These are phyloP conservation scores for Taphrorychus bicolor DNA, from an alignment of 2,888 invertebrate species.

Conservation along the genomic window DNA sequence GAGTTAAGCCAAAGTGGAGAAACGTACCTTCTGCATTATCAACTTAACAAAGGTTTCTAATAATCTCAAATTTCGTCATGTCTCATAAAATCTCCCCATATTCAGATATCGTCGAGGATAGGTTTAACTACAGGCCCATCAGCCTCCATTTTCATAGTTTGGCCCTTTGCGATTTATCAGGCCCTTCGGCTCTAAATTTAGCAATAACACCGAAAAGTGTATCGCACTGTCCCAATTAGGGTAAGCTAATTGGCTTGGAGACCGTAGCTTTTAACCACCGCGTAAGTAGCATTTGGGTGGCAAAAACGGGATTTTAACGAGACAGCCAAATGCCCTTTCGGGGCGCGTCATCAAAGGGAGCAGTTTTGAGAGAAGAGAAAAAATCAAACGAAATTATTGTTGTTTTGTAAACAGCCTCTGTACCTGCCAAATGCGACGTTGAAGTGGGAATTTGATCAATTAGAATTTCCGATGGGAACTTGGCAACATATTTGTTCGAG, in stretches of 20 bases:
- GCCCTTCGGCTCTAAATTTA: too few relatives aligned
- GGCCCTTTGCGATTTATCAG: too few relatives aligned
- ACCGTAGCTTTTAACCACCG: constrained; percentile 4
- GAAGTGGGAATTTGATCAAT: not conserved
- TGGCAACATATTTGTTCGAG: not conserved
- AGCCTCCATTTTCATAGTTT: too few relatives aligned
- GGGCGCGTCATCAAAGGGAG: not conserved
- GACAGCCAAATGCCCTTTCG: not conserved
- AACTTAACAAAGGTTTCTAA: too few relatives aligned
- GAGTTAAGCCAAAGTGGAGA: too few relatives aligned
- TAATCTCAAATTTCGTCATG: too few relatives aligned
- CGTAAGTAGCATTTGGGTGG: constrained; percentile 12
- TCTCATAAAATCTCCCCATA: too few relatives aligned
- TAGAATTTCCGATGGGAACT: not conserved
- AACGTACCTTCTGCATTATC: too few relatives aligned
- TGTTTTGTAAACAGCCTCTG: too few relatives aligned
- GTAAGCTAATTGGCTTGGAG: constrained; percentile 13
- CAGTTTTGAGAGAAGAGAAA: not conserved
- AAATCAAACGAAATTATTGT: not conserved
- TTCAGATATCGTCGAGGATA: too few relatives aligned
- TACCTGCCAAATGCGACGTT: not conserved
- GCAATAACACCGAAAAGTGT: too few relatives aligned
- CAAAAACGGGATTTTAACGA: constrained; percentile 11
- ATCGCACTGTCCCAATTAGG: constrained; percentile 13
- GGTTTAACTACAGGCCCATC: too few relatives aligned